Conservation (phyloP, 2,797 vertebrate genomes). For the Sebastes cheni region DNA sequence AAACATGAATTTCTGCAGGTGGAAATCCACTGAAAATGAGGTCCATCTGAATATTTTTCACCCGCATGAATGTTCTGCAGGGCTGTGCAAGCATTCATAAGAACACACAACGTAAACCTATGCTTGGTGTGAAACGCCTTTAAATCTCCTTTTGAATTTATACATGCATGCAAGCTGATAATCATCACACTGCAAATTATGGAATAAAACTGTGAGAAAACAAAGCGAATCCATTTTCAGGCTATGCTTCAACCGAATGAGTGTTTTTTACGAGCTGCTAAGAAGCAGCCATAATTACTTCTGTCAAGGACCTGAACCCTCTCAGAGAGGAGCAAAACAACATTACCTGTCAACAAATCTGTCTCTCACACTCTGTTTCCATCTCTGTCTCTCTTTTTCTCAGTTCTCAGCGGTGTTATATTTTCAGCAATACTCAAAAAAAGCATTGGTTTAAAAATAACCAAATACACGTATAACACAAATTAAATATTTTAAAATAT, state of each 20-base stretch:
- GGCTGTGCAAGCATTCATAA: neutral
- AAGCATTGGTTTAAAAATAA: slow-evolving; percentile 19
- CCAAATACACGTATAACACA: neutral
- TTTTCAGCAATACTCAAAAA: slow-evolving; percentile 18
- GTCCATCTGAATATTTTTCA: neutral
- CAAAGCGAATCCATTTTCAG: slow-evolving; percentile 45
- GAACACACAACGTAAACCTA: neutral
- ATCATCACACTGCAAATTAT: neutral
- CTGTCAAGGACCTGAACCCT: slow-evolving; percentile 57
- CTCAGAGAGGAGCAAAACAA: slow-evolving; percentile 59
- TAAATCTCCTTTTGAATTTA: neutral
- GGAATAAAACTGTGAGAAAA: slow-evolving; percentile 7
- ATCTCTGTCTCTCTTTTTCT: slow-evolving; percentile 8
- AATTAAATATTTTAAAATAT: neutral
- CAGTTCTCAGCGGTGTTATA: neutral
- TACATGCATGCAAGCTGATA: neutral
- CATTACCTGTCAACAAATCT: slow-evolving; percentile 58
- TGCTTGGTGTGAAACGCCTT: neutral
- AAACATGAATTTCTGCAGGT: neutral
- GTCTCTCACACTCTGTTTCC: slow-evolving; percentile 29
- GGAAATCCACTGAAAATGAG: neutral
- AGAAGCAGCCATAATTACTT: slow-evolving; percentile 55
- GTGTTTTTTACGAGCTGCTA: slow-evolving; percentile 33
- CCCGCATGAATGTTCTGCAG: neutral
- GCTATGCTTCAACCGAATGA: slow-evolving; percentile 17